Evolutionary conservation across 2,797 vertebrate species (phyloP).

Genomic region (Gambusia yucatana): DNA sequence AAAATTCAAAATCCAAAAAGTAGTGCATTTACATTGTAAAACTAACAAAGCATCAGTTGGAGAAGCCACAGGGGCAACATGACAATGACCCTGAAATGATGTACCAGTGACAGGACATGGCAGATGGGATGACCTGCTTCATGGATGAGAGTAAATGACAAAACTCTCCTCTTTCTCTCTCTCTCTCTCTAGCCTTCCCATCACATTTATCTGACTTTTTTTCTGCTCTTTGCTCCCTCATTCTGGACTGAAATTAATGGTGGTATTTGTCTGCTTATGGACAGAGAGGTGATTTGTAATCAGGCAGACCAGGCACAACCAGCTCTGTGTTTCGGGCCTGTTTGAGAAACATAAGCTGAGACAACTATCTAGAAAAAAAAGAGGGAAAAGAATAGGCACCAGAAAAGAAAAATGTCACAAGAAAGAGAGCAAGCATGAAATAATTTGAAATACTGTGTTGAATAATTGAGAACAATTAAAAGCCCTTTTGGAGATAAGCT

Average conservation of each 20-base stretch:
- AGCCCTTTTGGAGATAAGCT: constrained; percentile 27
- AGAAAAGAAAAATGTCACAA: constrained; percentile 17
- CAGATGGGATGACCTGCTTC: constrained; percentile 74
- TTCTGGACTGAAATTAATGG: constrained; percentile 67
- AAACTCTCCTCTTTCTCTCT: constrained; percentile 35
- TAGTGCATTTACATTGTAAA: constrained; percentile 31
- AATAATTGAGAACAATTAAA: constrained; percentile 35
- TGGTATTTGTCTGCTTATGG: constrained; percentile 77
- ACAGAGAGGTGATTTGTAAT: constrained; percentile 80
- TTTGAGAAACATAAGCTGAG: constrained; percentile 69
- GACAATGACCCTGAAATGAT: constrained; percentile 72
- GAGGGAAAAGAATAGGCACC: constrained; percentile 1
- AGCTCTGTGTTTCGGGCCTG: constrained; percentile 61
- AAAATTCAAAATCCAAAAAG: not conserved
- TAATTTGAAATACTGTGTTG: constrained; percentile 19
- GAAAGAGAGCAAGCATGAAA: constrained; percentile 23
- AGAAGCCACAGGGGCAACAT: constrained; percentile 41
- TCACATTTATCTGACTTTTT: constrained; percentile 42
- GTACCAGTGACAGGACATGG: constrained; percentile 72
- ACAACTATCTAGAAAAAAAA: constrained; percentile 59
- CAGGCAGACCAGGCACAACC: constrained; percentile 74
- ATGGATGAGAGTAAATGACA: constrained; percentile 67
- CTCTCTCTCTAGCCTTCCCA: constrained; percentile 44
- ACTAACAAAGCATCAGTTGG: constrained; percentile 52
- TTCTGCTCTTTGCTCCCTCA: constrained; percentile 21